phyloP scores from a whole-genome alignment of 1,140 invertebrate species.

The Condylostylus longicornis region DNA sequence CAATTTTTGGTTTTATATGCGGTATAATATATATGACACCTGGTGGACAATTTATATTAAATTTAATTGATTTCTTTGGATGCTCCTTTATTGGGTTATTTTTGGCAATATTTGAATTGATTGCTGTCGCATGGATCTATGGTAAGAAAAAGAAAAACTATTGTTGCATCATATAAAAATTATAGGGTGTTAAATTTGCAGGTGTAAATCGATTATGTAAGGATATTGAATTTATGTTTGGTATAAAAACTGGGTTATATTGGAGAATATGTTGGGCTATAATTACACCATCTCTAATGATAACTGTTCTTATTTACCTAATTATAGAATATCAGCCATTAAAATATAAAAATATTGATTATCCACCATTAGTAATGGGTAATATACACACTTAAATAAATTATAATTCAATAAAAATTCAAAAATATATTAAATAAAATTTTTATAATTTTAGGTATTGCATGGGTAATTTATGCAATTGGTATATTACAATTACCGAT shows the following conservation, averaged over 20 bases:
- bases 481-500: conserved; percentile 29
- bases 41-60: conserved; percentile 67
- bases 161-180: conserved; percentile 31
- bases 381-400: conserved; percentile 3
- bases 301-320: conserved; percentile 44
- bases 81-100: conserved; percentile 60
- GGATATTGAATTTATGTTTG: conserved; percentile 52
- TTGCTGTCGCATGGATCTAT: conserved; percentile 54
- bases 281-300: conserved; percentile 51
- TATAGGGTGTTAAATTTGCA: conserved; percentile 16
- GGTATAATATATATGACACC: conserved; percentile 57
- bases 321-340: conserved; percentile 35
- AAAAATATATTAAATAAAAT: neutral
- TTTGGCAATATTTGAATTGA: conserved; percentile 49
- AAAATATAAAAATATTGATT: conserved; percentile 26
- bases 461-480: conserved; percentile 27
- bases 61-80: conserved; percentile 64
- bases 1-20: conserved; percentile 41
- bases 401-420: conserved; percentile 1
- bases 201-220: conserved; percentile 40
- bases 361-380: conserved; percentile 18
- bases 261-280: conserved; percentile 65
- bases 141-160: conserved; percentile 29
- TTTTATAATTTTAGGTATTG: conserved; percentile 14
- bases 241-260: conserved; percentile 46